Evolutionary conservation across 2,113 vertebrate species (phyloP).

Genomic region (Mormyrus lacerda): DNA sequence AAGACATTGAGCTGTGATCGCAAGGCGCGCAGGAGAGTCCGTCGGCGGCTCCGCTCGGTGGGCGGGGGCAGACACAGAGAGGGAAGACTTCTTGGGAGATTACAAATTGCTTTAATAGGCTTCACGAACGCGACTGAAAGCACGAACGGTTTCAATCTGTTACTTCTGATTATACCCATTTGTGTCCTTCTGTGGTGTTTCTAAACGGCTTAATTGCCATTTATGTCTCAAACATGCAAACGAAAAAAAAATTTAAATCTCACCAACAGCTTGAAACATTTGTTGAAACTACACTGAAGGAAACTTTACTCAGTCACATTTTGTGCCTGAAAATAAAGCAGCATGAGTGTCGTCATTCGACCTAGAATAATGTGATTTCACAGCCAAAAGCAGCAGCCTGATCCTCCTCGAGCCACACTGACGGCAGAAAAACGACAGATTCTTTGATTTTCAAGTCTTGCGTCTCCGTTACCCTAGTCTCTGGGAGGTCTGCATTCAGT

Average conservation of each 20-base stretch:
- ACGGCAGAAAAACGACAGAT: neutral
- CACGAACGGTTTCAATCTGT: conserved; percentile 6
- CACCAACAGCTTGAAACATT: conserved; percentile 8
- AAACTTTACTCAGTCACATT: neutral
- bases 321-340: neutral
- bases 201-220: conserved; percentile 21
- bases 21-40: neutral
- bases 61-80: conserved; percentile 23
- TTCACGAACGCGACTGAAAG: conserved; percentile 5
- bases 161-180: conserved; percentile 14
- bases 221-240: conserved; percentile 16
- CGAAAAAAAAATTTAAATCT: neutral
- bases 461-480: neutral
- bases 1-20: neutral
- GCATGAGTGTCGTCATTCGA: neutral
- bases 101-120: conserved; percentile 11
- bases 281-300: conserved; percentile 2
- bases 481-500: neutral
- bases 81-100: conserved; percentile 16
- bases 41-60: neutral
- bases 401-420: neutral
- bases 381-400: neutral
- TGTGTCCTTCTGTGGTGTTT: neutral
- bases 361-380: neutral
- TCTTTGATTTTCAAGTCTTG: neutral